Percentiles rank a stretch among this genome's conserved stretches.
Evolutionary conservation across 92 coral and sea anemone genomes (phyloP).

Genomic region (Virgularia gustaviana): DNA sequence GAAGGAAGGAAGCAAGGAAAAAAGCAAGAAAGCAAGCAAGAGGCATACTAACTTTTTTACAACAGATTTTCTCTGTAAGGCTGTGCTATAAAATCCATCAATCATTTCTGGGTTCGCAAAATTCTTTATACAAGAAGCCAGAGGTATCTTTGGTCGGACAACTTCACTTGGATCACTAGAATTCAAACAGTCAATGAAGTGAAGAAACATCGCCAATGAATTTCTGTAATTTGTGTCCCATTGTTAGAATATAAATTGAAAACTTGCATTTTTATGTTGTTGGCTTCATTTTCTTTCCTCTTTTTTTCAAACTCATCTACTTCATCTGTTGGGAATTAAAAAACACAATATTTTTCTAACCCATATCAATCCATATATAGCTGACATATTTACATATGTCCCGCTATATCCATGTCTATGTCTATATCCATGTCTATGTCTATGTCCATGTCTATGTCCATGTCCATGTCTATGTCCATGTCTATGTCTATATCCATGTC

Average conservation of each 20-base stretch:
- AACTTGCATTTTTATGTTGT: constrained; percentile 78
- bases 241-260: not conserved
- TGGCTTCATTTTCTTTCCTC: constrained; percentile 76
- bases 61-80: constrained; percentile 69
- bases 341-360: not conserved
- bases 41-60: constrained; percentile 68
- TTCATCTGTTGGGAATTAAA: constrained; percentile 60
- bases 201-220: not conserved
- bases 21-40: not conserved
- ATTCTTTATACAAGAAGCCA: constrained; percentile 83
- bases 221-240: not conserved
- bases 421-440: too few relatives aligned
- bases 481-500: too few relatives aligned
- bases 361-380: not conserved
- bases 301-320: constrained; percentile 72
- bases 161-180: constrained; percentile 73
- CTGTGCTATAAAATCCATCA: constrained; percentile 91
- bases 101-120: constrained; percentile 76
- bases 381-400: too few relatives aligned
- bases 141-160: constrained; percentile 75
- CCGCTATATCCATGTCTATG: too few relatives aligned
- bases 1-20: constrained; percentile 4
- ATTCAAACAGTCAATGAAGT: not conserved
- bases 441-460: too few relatives aligned
- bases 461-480: too few relatives aligned